Base-by-base conservation (phyloP, 1,140 invertebrate species). In the Solenopsis invicta region DNA sequence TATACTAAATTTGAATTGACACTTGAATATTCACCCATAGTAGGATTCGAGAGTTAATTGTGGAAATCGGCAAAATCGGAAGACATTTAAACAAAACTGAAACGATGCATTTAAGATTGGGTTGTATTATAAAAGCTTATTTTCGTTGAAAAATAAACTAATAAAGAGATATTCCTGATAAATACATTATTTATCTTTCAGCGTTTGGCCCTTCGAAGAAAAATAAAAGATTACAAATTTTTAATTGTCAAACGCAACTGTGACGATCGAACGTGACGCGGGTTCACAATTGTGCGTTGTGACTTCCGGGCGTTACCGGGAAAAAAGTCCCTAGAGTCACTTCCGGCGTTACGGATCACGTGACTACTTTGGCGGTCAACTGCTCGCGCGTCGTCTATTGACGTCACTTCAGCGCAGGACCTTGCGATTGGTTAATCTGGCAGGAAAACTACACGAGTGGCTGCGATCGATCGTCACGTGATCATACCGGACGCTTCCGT, bases 71-170 rank as follows among this genome's bases (percentile, higher is more conserved):
- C n/a, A 45, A 52, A 13, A 21, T 75, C 12, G 8, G 1, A 50
- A 34, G 9, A 3, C 12, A 50, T 48, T 34, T 48, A 4, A 67
- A 9, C 13, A n/a, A 45, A n/a, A 78, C 59, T 48, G 5, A 16
- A 48, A 24, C 12, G 50, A 66, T 21, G 45, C 61, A 80, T 80
- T 78, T 80, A 1, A 69, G 34, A 37, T 78, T 66, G 34, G 50
- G 18, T 48, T 48, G 8, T 67, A 78, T 34, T 12, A 76, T 61
- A n/a, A 78, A 45, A 76, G 4, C 4, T 56, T 78, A 78, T 78
- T 78, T 78, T 78, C 18, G 18, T 78, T 13, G 34, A 6, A 45
- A 56, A 76, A 76, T 76, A 45, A 61, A 76, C 62, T n/a, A 74
- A 77, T 77, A n/a, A 78, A 48, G 13, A 76, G 8, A 61, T 76